phyloP scores from a whole-genome alignment of 2,797 vertebrate genomes.

The Chelmon rostratus region DNA sequence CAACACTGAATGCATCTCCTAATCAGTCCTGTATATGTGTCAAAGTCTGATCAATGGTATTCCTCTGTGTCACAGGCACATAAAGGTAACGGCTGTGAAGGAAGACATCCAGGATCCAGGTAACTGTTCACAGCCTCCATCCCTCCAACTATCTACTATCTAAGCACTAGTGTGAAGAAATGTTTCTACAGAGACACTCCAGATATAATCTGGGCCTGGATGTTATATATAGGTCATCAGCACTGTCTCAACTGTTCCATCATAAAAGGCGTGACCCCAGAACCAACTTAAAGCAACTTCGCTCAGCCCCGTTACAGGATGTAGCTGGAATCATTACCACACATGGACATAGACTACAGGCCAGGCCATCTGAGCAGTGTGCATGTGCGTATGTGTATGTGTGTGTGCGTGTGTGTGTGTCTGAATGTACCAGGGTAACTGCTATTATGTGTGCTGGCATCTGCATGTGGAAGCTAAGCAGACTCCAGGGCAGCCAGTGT shows the following conservation, averaged over 20 bases:
- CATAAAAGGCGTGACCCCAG: constrained; percentile 5
- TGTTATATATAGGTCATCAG: constrained; percentile 26
- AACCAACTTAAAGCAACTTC: not conserved
- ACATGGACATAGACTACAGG: constrained; percentile 21
- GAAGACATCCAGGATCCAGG: not conserved
- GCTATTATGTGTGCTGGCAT: constrained; percentile 17
- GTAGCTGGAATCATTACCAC: constrained; percentile 20
- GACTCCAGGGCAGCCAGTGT: constrained; percentile 22
- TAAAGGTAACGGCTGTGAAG: not conserved
- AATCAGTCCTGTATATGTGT: not conserved
- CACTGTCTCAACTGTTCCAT: constrained; percentile 5
- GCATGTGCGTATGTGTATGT: too few species aligned
- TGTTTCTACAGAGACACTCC: constrained; percentile 11
- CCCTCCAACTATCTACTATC: not conserved
- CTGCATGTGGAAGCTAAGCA: constrained; percentile 10
- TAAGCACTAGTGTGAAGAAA: not conserved
- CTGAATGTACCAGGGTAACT: constrained; percentile 1
- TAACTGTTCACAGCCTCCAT: constrained; percentile 4
- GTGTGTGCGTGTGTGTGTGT: not conserved
- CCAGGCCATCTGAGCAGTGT: not conserved
- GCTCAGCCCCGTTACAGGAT: not conserved
- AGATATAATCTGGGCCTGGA: not conserved
- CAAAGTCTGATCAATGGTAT: too few species aligned
- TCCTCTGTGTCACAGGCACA: too few species aligned
- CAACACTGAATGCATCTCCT: not conserved